These are phyloP conservation scores for Gephyroberyx darwinii DNA, from an alignment of 2,797 vertebrate genomes.

Conservation along the genomic window DNA sequence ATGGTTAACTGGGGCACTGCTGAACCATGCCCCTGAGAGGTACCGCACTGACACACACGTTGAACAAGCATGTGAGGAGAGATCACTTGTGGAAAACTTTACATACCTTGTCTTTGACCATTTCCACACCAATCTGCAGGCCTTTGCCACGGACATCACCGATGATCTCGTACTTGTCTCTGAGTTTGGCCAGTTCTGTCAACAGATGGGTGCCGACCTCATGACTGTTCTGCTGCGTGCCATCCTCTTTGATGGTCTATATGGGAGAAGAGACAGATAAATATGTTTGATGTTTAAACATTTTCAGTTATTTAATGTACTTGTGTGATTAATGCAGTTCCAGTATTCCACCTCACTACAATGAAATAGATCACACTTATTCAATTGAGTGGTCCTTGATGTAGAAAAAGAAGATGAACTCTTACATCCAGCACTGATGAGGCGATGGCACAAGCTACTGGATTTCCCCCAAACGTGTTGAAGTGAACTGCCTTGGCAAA, in stretches of 20 bases:
- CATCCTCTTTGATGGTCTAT: conserved; percentile 89
- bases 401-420: conserved; percentile 3
- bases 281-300: neutral
- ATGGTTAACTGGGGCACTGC: conserved; percentile 64
- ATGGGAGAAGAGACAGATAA: conserved; percentile 1
- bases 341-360: neutral
- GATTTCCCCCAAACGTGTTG: conserved; percentile 93
- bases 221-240: conserved; percentile 83
- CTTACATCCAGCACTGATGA: conserved; percentile 91
- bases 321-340: neutral
- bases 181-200: conserved; percentile 86
- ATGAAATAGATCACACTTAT: neutral
- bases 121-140: conserved; percentile 92
- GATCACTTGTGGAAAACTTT: neutral
- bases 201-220: conserved; percentile 88
- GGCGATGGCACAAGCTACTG: conserved; percentile 86
- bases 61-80: conserved; percentile 31
- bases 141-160: conserved; percentile 97
- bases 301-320: neutral
- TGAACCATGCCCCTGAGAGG: conserved; percentile 39
- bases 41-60: conserved; percentile 23
- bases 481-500: conserved; percentile 84
- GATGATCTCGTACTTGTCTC: conserved; percentile 89
- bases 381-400: neutral
- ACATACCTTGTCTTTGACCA: conserved; percentile 93